These are phyloP conservation scores for Osedax fenrisi DNA, from an alignment of 2,888 invertebrate genomes.

Conservation along the genomic window DNA sequence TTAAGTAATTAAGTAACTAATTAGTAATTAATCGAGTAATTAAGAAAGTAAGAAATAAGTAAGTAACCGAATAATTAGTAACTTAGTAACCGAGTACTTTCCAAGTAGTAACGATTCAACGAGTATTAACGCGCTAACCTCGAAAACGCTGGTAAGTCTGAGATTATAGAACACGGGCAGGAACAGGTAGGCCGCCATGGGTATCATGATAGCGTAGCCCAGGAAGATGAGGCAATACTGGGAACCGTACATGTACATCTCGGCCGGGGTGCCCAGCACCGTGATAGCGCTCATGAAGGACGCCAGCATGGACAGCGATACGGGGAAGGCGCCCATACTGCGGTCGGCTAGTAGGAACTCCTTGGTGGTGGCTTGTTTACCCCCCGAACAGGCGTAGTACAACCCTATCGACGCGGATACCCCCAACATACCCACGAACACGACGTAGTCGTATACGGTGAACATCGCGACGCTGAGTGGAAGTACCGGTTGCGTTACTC, in stretches of 20 bases:
- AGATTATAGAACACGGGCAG: slow-evolving; percentile 34
- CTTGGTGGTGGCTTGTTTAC: slow-evolving; percentile 39
- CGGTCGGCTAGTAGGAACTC: slow-evolving; percentile 45
- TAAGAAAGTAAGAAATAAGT: no score
- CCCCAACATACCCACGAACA: slow-evolving; percentile 41
- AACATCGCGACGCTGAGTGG: no score
- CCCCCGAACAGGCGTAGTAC: slow-evolving; percentile 43
- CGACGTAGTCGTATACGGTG: slow-evolving; percentile 41
- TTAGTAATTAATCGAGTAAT: no score
- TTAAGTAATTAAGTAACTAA: no score
- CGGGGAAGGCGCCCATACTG: slow-evolving; percentile 43
- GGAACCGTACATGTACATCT: slow-evolving; percentile 47
- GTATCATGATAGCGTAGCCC: slow-evolving; percentile 42
- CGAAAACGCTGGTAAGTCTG: slow-evolving; percentile 33
- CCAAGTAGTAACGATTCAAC: no score
- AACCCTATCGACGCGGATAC: slow-evolving; percentile 44
- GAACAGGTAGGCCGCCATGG: slow-evolving; percentile 36
- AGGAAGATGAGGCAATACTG: slow-evolving; percentile 44
- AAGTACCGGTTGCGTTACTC: no score
- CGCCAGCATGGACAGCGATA: slow-evolving; percentile 45
- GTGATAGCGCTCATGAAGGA: slow-evolving; percentile 49
- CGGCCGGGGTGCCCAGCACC: slow-evolving; percentile 45
- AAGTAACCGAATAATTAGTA: no score
- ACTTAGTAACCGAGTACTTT: no score
- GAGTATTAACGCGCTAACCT: no score